A percentile compares a stretch with the other conserved stretches of the same genome.
These are phyloP conservation scores for Helicorthomorpha holstii DNA, from an alignment of 1,140 invertebrate genomes.

Conservation along the genomic window DNA sequence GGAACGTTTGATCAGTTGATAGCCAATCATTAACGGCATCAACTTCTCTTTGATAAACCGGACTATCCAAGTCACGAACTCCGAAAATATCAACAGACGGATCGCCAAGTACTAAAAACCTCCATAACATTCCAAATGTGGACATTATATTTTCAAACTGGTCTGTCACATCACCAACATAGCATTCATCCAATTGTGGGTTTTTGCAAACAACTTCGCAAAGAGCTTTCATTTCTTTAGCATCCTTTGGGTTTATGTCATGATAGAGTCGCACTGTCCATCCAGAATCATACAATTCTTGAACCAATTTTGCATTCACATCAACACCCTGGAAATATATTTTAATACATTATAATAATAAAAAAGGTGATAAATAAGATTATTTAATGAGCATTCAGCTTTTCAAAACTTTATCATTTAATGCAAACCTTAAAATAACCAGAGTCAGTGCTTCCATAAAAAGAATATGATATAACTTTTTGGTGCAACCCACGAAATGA, in stretches of 20 bases:
- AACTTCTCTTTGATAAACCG: constrained; percentile 11
- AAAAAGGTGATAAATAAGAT: neutral
- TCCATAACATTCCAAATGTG: constrained; percentile 10
- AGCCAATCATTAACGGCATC: constrained; percentile 16
- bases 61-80: constrained; percentile 13
- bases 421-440: neutral
- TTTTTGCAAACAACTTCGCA: neutral
- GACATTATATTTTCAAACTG: neutral
- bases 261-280: neutral
- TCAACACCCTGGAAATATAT: neutral
- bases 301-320: neutral
- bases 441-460: neutral
- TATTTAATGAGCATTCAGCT: neutral
- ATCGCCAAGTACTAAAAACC: constrained; percentile 14
- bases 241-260: neutral
- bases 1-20: constrained; percentile 11
- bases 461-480: neutral
- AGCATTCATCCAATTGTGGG: neutral
- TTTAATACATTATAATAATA: neutral
- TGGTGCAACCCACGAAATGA: neutral
- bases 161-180: neutral
- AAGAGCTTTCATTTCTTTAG: neutral
- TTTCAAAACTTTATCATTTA: neutral
- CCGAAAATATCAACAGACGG: constrained; percentile 13
- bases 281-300: neutral